Conservation (phyloP, 2,888 invertebrate genomes). For the Eristalinus aeneus region DNA sequence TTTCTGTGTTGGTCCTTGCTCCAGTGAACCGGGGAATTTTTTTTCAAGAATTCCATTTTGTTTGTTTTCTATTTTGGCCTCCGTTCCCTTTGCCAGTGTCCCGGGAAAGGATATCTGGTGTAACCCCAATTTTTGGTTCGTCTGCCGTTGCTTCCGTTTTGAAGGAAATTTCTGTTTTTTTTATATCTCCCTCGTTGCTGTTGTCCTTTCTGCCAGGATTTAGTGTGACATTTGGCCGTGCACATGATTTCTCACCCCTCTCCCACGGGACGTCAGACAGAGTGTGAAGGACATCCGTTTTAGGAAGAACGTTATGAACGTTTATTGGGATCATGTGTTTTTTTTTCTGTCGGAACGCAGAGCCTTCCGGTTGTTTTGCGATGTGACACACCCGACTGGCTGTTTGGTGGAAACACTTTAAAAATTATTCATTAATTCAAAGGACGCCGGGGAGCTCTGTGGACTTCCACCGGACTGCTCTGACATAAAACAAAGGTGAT, state of each 20-base stretch:
- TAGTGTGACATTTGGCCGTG: slow-evolving; percentile 48
- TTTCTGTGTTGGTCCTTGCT: slow-evolving; percentile 11
- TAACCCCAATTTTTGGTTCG: slow-evolving; percentile 43
- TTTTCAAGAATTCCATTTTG: slow-evolving; percentile 22
- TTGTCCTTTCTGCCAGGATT: not conserved
- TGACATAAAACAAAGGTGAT: not conserved
- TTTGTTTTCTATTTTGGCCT: slow-evolving; percentile 9
- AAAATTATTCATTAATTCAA: not conserved
- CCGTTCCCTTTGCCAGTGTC: not conserved
- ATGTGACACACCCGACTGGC: not conserved
- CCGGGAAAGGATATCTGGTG: slow-evolving; percentile 16
- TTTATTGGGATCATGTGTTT: slow-evolving; percentile 31
- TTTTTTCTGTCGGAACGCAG: not conserved
- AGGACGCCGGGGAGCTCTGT: not conserved
- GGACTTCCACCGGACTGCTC: not conserved
- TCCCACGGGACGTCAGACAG: slow-evolving; percentile 9
- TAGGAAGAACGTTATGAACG: slow-evolving; percentile 4
- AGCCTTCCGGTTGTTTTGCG: not conserved
- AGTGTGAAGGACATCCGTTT: slow-evolving; percentile 33
- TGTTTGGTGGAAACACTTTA: slow-evolving; percentile 12
- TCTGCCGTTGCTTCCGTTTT: slow-evolving; percentile 53
- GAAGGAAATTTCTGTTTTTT: not conserved
- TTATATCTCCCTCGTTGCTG: not conserved
- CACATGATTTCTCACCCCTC: slow-evolving; percentile 21
- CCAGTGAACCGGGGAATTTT: slow-evolving; percentile 32